Base-by-base conservation (phyloP, 2,797 vertebrate genomes). In the Pangasius sanitwongsei region DNA sequence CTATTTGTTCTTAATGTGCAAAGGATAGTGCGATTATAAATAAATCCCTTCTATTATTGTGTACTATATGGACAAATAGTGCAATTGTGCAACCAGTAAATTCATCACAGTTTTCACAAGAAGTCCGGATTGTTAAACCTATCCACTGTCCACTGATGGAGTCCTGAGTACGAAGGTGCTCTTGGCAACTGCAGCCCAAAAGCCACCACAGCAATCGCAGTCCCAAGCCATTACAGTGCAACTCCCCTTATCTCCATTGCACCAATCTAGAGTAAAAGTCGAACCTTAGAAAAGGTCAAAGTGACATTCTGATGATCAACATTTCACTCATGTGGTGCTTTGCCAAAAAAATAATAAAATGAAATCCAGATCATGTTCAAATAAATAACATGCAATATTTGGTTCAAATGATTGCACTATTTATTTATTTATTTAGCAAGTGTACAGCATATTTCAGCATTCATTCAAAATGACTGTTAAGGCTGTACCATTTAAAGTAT, bases 181-280 rank as follows among this genome's bases (percentile, higher is more conserved):
- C 44, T 1, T 48, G 44, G 44, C 44, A 48, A 48, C 44, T 9
- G 44, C 44, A 48, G 44, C 44, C 44, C 44, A 1, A 48, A 48
- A 48, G 44, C 44, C 44, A 8, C 44, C 6, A 1, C 7, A 48
- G 44, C 44, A 48, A 48, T 48, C 44, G 8, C 44, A 48, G 44
- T 9, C 44, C 7, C 44, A 48, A 48, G 44, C 44, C 44, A 48
- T 48, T 8, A 48, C 7, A 8, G 44, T 48, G 8, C 44, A 48
- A 9, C 44, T 48, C 44, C 44, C 7, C 44, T 23, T 44, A 18
- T 77, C 25, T 31, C 9, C 2, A 28, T 44, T 81, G 63, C n/a
- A 55, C n/a, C 20, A 44, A 41, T 34, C 31, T 28, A 87, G 44
- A 50, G 48, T 69, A 55, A 87, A 87, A 69, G 77, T 70, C 63